These are phyloP conservation scores for Lordiphosa mommai DNA, from an alignment of 1,140 invertebrate genomes.

Conservation along the genomic window DNA sequence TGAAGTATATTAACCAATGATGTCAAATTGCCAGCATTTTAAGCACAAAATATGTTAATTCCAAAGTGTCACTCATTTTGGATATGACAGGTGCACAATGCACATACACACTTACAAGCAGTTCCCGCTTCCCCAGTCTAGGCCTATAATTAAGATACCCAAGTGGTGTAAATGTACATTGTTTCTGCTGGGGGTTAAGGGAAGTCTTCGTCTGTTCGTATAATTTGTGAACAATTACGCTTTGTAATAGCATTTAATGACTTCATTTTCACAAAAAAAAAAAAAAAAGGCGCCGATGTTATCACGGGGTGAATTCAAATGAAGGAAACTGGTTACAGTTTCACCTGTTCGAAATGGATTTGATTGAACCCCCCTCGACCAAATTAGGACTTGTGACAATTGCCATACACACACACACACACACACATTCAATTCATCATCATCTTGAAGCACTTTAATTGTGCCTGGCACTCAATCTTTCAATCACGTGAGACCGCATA, in stretches of 20 bases:
- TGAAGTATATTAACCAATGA: constrained; percentile 70
- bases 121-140: constrained; percentile 4
- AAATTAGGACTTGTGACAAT: constrained; percentile 72
- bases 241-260: constrained; percentile 78
- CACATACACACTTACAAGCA: not conserved
- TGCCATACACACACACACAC: constrained; percentile 48
- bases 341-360: too few species aligned
- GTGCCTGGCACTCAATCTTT: constrained; percentile 78
- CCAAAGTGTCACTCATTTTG: constrained; percentile 61
- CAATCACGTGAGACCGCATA: constrained; percentile 56
- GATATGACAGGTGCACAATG: constrained; percentile 67
- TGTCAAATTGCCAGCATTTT: constrained; percentile 51
- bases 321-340: too few species aligned
- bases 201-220: constrained; percentile 47
- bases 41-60: constrained; percentile 51
- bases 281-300: constrained; percentile 6
- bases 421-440: not conserved
- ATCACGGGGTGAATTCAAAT: too few species aligned
- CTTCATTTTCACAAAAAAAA: constrained; percentile 67
- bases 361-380: too few species aligned
- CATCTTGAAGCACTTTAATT: constrained; percentile 68
- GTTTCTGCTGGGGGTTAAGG: constrained; percentile 30
- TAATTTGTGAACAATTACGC: constrained; percentile 78
- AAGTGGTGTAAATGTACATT: constrained; percentile 70
- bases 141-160: constrained; percentile 65